Evolutionary conservation across 2,888 invertebrate genomes (phyloP).

Genomic region (Drosophila vallismaia): DNA sequence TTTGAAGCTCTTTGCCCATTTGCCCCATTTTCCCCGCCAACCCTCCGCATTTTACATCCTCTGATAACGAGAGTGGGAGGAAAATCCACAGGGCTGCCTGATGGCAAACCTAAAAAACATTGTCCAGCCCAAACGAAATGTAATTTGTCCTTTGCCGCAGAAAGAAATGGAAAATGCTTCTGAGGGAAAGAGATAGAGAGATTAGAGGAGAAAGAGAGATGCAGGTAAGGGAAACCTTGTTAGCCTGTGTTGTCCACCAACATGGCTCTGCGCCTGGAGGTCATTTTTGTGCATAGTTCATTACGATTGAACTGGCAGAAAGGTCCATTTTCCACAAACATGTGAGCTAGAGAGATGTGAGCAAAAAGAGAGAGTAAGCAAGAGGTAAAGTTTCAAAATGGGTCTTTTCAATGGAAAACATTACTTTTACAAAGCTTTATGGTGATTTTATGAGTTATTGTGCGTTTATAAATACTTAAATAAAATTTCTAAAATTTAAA

Average conservation of each 20-base stretch:
- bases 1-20: constrained; percentile 56
- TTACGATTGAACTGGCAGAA: constrained; percentile 76
- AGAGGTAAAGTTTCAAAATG: no score
- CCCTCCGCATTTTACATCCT: constrained; percentile 11
- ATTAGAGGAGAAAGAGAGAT: background rate
- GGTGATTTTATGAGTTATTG: no score
- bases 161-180: constrained; percentile 44
- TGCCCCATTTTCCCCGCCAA: background rate
- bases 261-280: constrained; percentile 62
- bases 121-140: constrained; percentile 50
- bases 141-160: constrained; percentile 63
- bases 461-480: no score
- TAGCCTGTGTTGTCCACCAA: constrained; percentile 58
- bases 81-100: constrained; percentile 42
- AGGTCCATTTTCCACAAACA: constrained; percentile 53
- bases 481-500: background rate
- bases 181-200: background rate
- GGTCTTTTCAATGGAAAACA: no score
- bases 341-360: constrained; percentile 10
- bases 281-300: constrained; percentile 76
- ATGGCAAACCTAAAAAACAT: constrained; percentile 60
- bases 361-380: constrained; percentile 9
- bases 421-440: no score
- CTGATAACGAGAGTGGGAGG: constrained; percentile 30
- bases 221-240: constrained; percentile 34